These are phyloP conservation scores for Microtus ochrogaster DNA, from an alignment of 2,113 vertebrate species.

Conservation along the genomic window DNA sequence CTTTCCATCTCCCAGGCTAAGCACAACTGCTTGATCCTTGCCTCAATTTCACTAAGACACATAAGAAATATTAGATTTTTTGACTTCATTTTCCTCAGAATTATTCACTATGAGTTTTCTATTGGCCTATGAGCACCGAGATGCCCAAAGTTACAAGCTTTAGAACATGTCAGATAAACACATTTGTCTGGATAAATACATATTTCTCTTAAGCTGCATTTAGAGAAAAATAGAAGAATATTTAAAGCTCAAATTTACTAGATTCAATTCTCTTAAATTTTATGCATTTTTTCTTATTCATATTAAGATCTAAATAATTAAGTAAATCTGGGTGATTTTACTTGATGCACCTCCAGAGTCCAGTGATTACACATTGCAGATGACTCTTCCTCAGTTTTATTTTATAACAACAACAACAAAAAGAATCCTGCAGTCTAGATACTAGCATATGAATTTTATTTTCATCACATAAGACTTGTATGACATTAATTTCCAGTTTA, in stretches of 20 bases:
- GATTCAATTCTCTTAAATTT: not conserved
- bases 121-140: not conserved
- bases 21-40: not conserved
- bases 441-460: not conserved
- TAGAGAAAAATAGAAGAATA: not conserved
- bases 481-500: slow-evolving; percentile 6
- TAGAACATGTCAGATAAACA: not conserved
- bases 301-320: not conserved
- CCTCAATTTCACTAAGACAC: not conserved
- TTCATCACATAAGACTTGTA: not conserved
- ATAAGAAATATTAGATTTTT: not conserved
- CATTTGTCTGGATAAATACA: not conserved
- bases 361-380: not conserved
- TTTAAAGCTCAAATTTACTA: slow-evolving; percentile 36
- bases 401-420: not conserved
- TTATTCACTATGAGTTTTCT: not conserved
- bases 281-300: not conserved
- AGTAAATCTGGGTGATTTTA: not conserved
- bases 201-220: not conserved
- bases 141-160: slow-evolving; percentile 14
- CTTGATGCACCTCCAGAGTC: not conserved
- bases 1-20: not conserved
- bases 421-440: not conserved
- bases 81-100: not conserved
- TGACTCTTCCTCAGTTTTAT: slow-evolving; percentile 39